phyloP scores from a whole-genome alignment of 2,113 vertebrate species.

The Choloepus hoffmanni region DNA sequence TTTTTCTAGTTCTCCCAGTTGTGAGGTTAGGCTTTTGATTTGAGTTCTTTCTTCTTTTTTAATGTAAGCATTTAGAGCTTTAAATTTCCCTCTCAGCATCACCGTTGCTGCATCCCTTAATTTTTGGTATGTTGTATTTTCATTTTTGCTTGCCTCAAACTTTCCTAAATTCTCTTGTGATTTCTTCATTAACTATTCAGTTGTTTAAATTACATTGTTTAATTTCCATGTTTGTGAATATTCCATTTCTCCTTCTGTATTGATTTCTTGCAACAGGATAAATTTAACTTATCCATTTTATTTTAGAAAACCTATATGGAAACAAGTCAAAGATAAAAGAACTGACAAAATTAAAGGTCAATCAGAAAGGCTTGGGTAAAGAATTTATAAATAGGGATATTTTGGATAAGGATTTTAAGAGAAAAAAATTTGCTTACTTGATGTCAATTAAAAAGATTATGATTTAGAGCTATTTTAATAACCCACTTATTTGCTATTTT shows the following conservation, averaged over 20 bases:
- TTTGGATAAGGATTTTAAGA: neutral
- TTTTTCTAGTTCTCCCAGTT: too few relatives aligned
- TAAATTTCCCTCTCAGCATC: too few relatives aligned
- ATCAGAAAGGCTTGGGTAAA: neutral
- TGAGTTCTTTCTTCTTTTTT: too few relatives aligned
- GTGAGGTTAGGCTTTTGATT: too few relatives aligned
- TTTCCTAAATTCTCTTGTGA: too few relatives aligned
- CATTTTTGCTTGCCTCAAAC: too few relatives aligned
- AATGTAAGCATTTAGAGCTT: too few relatives aligned
- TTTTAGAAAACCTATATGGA: conserved; percentile 6
- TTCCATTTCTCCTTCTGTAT: neutral
- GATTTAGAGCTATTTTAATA: conserved; percentile 24
- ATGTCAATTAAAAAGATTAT: neutral
- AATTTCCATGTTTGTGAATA: too few relatives aligned
- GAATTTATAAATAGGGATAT: neutral
- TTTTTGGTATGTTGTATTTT: too few relatives aligned
- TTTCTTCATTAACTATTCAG: too few relatives aligned
- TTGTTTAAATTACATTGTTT: too few relatives aligned
- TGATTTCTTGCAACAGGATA: neutral
- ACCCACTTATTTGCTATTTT: neutral
- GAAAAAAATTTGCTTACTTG: neutral
- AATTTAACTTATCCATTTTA: neutral
- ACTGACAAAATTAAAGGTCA: neutral
- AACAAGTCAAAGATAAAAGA: conserved; percentile 8
- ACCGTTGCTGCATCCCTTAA: too few relatives aligned